Evolutionary conservation across 23 tunicate genomes (phyloP), one percentile per base, ranked within the genome.

Genomic region (Trididemnum nubilum): DNA sequence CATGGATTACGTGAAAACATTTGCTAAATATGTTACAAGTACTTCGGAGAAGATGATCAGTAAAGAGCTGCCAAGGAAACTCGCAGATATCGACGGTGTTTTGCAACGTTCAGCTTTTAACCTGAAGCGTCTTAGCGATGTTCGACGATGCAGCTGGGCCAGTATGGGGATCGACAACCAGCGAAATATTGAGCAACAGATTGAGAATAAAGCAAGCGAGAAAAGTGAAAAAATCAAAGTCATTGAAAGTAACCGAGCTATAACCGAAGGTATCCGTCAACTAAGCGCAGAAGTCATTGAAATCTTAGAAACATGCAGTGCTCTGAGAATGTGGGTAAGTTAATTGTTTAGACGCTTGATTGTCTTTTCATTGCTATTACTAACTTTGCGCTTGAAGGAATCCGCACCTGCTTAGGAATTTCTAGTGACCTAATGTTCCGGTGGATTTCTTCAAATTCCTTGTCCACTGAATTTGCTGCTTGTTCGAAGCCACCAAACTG

Each of bases 261-360:
- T 90, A 15, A 54, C 60, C 0, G 71, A 90, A 31, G 22, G 71
- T 2, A 32, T 80, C 71, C 73, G 80, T 1, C 57, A 34, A 22
- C 40, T 90, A 0, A 67, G 89, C 0, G 73, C 79, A 0, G 96
- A 90, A 85, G 64, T 90, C 21, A 85, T 65, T 7, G 34, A 81
- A 0, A 12, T 90, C 9, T 78, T 90, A 81, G 85, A 85, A 74
- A 59, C 36, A 1, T 90, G 96, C 57, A 90, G 80, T 57, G 73
- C 85, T 0, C 35, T 90, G 33, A 85, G 96, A 26, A 61, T 88
- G 33, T 90, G 96, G 96, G 96, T 90, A 51, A 78, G 85, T 39
- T 27, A 78, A 44, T 15, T 44, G n/a, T n/a, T n/a, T n/a, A n/a
- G n/a, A n/a, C n/a, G n/a, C n/a, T n/a, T n/a, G n/a, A n/a, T n/a